Evolutionary conservation across 2,113 vertebrate genomes (phyloP).

Genomic region (Shinisaurus crocodilurus): DNA sequence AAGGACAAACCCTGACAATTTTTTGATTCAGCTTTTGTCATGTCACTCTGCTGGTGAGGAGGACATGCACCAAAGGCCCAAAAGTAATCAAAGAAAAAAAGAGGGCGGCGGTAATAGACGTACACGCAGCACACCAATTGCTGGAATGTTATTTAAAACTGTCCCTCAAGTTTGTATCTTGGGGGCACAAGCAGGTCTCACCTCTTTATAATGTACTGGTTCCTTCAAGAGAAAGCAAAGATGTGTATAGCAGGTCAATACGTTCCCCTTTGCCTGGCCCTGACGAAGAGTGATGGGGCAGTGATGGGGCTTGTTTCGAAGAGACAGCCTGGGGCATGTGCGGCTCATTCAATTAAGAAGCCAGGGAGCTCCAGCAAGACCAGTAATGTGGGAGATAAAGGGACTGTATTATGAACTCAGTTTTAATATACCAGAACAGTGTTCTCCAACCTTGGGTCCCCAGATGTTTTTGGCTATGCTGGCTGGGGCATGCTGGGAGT

Average conservation of each 20-base stretch:
- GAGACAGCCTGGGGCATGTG: slow-evolving; percentile 33
- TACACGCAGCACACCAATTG: rapidly evolving
- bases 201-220: slow-evolving; percentile 28
- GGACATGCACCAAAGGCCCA: slow-evolving; percentile 12
- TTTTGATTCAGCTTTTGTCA: slow-evolving; percentile 38
- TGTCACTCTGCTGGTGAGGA: neutral
- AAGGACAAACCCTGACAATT: slow-evolving; percentile 49
- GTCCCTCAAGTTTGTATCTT: neutral
- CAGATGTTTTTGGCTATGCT: too few species aligned
- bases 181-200: neutral
- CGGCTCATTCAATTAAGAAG: slow-evolving; percentile 40
- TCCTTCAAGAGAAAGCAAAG: slow-evolving; percentile 12
- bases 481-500: too few species aligned
- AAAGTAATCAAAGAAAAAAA: slow-evolving; percentile 25
- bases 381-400: slow-evolving; percentile 65
- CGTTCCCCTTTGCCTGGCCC: slow-evolving; percentile 30
- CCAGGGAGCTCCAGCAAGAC: slow-evolving; percentile 47
- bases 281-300: slow-evolving; percentile 65
- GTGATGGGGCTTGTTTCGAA: slow-evolving; percentile 54
- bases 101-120: neutral
- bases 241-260: slow-evolving; percentile 26
- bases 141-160: slow-evolving; percentile 35
- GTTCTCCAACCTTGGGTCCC: too few species aligned
- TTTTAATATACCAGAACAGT: slow-evolving; percentile 63
- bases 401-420: slow-evolving; percentile 56